Evolutionary conservation across 2,113 vertebrate species (phyloP).

Genomic region (Fregetta grallaria): DNA sequence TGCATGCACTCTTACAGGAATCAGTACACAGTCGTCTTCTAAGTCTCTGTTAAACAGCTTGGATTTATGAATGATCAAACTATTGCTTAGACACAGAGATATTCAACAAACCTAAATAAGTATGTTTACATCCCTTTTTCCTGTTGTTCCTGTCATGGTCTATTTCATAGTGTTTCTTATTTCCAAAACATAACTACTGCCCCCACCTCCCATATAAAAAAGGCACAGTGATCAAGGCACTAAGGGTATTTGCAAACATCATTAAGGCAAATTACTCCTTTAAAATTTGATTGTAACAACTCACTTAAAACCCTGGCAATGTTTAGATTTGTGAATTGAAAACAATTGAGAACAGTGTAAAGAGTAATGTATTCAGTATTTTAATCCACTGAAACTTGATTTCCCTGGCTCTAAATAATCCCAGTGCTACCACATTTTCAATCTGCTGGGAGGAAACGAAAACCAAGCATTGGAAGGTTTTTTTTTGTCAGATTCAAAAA

Average conservation of each 20-base stretch:
- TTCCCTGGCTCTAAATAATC: background rate
- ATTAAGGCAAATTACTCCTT: conserved; percentile 11
- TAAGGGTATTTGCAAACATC: background rate
- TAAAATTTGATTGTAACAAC: background rate
- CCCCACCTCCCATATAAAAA: background rate
- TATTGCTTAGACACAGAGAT: background rate
- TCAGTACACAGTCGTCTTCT: background rate
- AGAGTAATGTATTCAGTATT: background rate
- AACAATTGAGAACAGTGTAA: background rate
- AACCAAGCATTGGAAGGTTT: background rate
- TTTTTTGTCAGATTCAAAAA: background rate
- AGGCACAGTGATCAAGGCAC: background rate
- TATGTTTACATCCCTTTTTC: background rate
- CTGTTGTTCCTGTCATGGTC: background rate
- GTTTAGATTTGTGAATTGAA: background rate
- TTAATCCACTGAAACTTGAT: background rate
- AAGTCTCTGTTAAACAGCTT: background rate
- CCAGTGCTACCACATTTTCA: background rate
- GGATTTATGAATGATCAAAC: background rate
- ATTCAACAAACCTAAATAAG: background rate
- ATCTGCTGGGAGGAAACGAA: background rate
- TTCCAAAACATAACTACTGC: background rate
- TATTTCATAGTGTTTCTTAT: background rate
- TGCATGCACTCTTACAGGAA: background rate
- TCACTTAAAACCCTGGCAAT: background rate